Percentiles rank a stretch among this genome's conserved stretches.
These are phyloP conservation scores for Andrena trimmerana DNA, from an alignment of 2,888 invertebrate genomes.

Conservation along the genomic window DNA sequence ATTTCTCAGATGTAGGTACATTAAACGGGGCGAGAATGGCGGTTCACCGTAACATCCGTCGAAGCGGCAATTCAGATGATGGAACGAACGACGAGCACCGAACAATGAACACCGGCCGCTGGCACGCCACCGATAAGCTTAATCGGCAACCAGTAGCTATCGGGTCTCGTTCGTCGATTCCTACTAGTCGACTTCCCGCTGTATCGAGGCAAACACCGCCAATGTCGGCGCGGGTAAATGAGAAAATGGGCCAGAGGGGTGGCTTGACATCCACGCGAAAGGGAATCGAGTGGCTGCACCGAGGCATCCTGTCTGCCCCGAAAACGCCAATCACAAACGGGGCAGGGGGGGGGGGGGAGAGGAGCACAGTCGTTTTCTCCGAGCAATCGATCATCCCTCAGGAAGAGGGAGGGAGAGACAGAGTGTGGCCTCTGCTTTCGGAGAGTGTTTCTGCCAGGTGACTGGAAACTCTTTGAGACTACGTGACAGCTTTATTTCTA, in stretches of 20 bases:
- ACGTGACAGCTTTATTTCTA: slow-evolving; percentile 39
- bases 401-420: not conserved
- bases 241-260: slow-evolving; percentile 35
- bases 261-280: slow-evolving; percentile 38
- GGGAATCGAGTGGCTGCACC: slow-evolving; percentile 18
- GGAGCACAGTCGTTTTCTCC: slow-evolving; percentile 42
- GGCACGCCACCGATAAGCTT: slow-evolving; percentile 48
- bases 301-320: slow-evolving; percentile 42
- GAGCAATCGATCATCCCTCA: slow-evolving; percentile 54
- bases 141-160: slow-evolving; percentile 55
- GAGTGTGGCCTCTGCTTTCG: not conserved
- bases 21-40: not conserved
- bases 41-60: not conserved
- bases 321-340: slow-evolving; percentile 66
- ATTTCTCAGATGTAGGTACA: not conserved
- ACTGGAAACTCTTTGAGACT: slow-evolving; percentile 34
- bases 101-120: slow-evolving; percentile 29
- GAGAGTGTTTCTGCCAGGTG: slow-evolving; percentile 24
- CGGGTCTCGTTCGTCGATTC: slow-evolving; percentile 52
- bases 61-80: slow-evolving; percentile 5
- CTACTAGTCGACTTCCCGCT: slow-evolving; percentile 38
- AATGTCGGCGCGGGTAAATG: slow-evolving; percentile 37
- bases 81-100: slow-evolving; percentile 10
- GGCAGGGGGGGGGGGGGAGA: not conserved
- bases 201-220: slow-evolving; percentile 37